Evolutionary conservation across 2,888 invertebrate species (phyloP).

Genomic region (Caenorhabditis angaria): DNA sequence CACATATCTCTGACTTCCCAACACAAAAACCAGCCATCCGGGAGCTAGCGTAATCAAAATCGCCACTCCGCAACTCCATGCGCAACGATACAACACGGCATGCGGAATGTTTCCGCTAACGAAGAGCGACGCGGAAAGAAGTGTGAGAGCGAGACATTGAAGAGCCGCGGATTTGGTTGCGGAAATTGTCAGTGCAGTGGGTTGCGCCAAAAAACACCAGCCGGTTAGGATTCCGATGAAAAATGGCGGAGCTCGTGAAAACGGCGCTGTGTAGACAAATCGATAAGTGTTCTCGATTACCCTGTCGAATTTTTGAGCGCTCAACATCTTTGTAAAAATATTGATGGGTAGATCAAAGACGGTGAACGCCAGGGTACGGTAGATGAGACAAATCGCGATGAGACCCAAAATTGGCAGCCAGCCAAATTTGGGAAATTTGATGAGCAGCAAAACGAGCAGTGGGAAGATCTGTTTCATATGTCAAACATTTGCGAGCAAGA

Average conservation of each 20-base stretch:
- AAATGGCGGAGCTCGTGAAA: slow-evolving; percentile 47
- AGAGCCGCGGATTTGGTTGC: neutral
- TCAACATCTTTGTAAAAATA: slow-evolving; percentile 45
- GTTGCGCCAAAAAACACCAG: neutral
- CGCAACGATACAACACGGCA: neutral
- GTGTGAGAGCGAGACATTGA: neutral
- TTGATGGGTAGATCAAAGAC: slow-evolving; percentile 33
- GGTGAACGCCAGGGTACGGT: slow-evolving; percentile 21
- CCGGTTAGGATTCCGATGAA: slow-evolving; percentile 38
- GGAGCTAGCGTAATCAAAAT: neutral
- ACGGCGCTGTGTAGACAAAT: slow-evolving; percentile 40
- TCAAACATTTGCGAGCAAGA: neutral
- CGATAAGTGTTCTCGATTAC: slow-evolving; percentile 18
- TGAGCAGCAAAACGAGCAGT: slow-evolving; percentile 27
- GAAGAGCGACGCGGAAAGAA: neutral
- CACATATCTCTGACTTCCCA: neutral
- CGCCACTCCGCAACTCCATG: neutral
- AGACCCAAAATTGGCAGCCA: slow-evolving; percentile 10
- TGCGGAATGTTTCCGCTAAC: neutral
- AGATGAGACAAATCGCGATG: slow-evolving; percentile 16
- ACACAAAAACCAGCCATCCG: neutral
- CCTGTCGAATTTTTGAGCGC: slow-evolving; percentile 21
- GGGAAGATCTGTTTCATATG: slow-evolving; percentile 35
- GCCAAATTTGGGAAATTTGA: slow-evolving; percentile 21
- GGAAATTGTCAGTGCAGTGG: neutral